These are phyloP conservation scores for Cheilosia vulpina DNA, from an alignment of 2,888 invertebrate species.

Conservation along the genomic window DNA sequence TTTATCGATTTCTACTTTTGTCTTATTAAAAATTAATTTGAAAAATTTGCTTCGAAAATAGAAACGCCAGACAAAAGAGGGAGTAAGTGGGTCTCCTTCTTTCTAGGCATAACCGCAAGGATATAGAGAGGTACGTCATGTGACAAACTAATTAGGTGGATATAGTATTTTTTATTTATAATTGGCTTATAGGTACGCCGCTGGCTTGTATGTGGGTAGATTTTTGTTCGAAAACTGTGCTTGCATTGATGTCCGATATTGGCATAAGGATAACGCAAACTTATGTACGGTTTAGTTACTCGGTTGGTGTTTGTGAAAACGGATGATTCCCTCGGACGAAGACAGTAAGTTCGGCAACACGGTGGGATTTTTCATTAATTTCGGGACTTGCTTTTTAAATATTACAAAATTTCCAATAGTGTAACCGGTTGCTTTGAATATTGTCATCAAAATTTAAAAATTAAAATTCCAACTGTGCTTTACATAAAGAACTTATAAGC, in stretches of 20 bases:
- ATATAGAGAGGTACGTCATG: slow-evolving; percentile 1
- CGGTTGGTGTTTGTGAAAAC: slow-evolving; percentile 60
- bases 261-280: slow-evolving; percentile 27
- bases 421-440: too few species aligned
- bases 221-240: not conserved
- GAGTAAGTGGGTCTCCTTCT: not conserved
- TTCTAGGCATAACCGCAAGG: slow-evolving; percentile 14
- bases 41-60: slow-evolving; percentile 47
- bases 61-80: slow-evolving; percentile 2
- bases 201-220: not conserved
- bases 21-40: slow-evolving; percentile 72
- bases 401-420: not conserved
- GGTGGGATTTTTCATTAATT: not conserved
- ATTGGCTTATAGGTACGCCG: slow-evolving; percentile 29
- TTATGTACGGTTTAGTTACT: slow-evolving; percentile 51
- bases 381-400: not conserved
- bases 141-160: slow-evolving; percentile 59
- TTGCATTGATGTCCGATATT: not conserved
- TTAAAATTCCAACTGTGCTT: too few species aligned
- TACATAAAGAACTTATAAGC: too few species aligned
- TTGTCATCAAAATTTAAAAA: too few species aligned
- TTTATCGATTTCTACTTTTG: slow-evolving; percentile 58
- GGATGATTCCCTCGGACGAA: slow-evolving; percentile 63
- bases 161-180: slow-evolving; percentile 46
- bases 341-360: slow-evolving; percentile 36